phyloP scores from a whole-genome alignment of 2,113 vertebrate genomes.

The Pituophis catenifer region DNA sequence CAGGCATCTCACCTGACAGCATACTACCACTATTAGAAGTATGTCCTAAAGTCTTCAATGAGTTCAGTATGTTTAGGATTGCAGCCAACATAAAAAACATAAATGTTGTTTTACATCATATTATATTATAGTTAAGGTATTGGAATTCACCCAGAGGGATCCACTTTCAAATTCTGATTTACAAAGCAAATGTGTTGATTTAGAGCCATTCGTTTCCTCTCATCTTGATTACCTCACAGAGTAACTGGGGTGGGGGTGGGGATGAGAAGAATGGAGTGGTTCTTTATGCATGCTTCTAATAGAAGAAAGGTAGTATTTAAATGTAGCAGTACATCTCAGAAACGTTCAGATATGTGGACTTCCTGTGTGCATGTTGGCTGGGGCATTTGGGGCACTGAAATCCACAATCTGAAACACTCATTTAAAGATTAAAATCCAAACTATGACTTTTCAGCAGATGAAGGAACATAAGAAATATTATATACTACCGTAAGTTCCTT shows the following conservation, averaged over 20 bases:
- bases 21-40: neutral
- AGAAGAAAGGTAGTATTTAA: neutral
- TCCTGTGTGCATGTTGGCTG: neutral
- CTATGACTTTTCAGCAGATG: neutral
- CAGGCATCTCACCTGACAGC: neutral
- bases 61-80: neutral
- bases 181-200: neutral
- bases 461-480: neutral
- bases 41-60: neutral
- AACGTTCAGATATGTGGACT: neutral
- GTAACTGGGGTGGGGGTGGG: rapidly evolving
- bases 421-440: neutral
- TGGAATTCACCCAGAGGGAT: neutral
- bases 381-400: neutral
- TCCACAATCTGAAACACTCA: neutral
- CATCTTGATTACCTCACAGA: neutral
- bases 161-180: neutral
- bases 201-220: neutral
- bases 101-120: neutral
- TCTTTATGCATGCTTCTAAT: neutral
- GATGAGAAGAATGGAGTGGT: neutral
- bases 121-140: neutral
- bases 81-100: neutral
- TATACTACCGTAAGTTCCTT: neutral
- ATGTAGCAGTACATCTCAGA: neutral